Conservation (phyloP, 2,113 vertebrate species). For the Girardinichthys multiradiatus region DNA sequence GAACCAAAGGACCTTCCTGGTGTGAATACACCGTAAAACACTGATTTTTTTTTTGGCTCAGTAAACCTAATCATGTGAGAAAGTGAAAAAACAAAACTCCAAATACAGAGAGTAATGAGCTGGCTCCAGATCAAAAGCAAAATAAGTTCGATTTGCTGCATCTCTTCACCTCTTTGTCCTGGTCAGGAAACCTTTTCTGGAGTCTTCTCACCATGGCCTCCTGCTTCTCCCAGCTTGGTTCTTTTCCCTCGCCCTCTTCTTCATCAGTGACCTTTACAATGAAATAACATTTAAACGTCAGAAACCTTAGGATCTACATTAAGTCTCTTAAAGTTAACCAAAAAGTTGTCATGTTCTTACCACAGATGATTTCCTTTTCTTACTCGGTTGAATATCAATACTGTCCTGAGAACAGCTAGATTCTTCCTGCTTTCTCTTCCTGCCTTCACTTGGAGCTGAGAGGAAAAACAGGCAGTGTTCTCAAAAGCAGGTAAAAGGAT, state of each 20-base stretch:
- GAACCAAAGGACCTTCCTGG: too few relatives aligned
- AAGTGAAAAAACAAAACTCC: background rate
- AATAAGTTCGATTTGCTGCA: background rate
- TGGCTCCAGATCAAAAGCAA: background rate
- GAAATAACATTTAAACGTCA: background rate
- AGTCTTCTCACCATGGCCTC: constrained; percentile 87
- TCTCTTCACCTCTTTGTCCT: constrained; percentile 87
- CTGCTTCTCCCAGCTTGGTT: constrained; percentile 84
- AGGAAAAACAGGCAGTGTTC: constrained; percentile 1
- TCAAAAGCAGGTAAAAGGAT: background rate
- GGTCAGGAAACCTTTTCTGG: constrained; percentile 87
- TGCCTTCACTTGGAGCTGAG: constrained; percentile 61
- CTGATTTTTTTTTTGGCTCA: too few relatives aligned
- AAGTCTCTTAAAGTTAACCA: background rate
- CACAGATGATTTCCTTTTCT: constrained; percentile 77
- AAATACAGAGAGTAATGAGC: background rate
- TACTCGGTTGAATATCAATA: constrained; percentile 68
- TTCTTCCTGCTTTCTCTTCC: constrained; percentile 83
- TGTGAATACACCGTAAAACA: too few relatives aligned
- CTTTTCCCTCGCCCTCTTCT: constrained; percentile 46
- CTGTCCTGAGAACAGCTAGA: constrained; percentile 68
- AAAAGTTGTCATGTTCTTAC: constrained; percentile 71
- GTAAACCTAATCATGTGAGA: too few relatives aligned
- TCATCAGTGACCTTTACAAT: constrained; percentile 43
- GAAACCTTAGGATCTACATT: background rate